Evolutionary conservation across 2,888 invertebrate species (phyloP).

Genomic region (Cecidostiba fungosa): DNA sequence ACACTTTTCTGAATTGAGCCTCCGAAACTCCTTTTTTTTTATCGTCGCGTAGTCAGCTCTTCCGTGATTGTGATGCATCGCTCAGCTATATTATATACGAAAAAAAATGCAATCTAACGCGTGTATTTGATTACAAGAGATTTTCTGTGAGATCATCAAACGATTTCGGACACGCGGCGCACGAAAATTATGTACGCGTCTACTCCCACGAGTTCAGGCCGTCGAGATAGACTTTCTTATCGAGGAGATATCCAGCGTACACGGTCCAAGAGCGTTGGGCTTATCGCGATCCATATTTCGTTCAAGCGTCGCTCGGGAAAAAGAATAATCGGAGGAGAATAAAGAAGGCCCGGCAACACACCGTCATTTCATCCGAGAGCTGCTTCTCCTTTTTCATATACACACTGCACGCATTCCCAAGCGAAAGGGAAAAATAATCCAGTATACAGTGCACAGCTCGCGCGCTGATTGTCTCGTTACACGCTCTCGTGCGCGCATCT

Average conservation of each 20-base stretch:
- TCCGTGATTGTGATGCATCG: slow-evolving; percentile 44
- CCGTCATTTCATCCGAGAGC: neutral
- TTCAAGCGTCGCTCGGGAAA: slow-evolving; percentile 32
- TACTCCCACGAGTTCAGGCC: slow-evolving; percentile 2
- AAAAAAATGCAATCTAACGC: slow-evolving; percentile 27
- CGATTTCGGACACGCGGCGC: no score
- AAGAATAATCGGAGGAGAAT: slow-evolving; percentile 36
- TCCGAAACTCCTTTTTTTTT: slow-evolving; percentile 41
- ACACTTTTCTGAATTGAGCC: slow-evolving; percentile 61
- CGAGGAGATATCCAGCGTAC: slow-evolving; percentile 49
- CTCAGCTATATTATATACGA: neutral
- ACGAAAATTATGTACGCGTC: neutral
- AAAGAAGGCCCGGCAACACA: neutral
- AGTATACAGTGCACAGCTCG: neutral
- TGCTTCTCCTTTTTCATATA: neutral
- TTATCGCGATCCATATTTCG: slow-evolving; percentile 61
- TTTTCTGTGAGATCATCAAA: no score
- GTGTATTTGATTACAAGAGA: slow-evolving; percentile 35
- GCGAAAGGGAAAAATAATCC: neutral
- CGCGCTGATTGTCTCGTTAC: slow-evolving; percentile 47
- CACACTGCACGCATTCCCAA: neutral
- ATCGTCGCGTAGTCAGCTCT: neutral
- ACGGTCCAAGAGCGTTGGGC: slow-evolving; percentile 11
- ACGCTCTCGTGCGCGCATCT: neutral
- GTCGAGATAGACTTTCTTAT: slow-evolving; percentile 53